A percentile compares a stretch with the other conserved stretches of the same genome.
Evolutionary conservation across 2,113 vertebrate species (phyloP).

Genomic region (Mesoclemmys tuberculata): DNA sequence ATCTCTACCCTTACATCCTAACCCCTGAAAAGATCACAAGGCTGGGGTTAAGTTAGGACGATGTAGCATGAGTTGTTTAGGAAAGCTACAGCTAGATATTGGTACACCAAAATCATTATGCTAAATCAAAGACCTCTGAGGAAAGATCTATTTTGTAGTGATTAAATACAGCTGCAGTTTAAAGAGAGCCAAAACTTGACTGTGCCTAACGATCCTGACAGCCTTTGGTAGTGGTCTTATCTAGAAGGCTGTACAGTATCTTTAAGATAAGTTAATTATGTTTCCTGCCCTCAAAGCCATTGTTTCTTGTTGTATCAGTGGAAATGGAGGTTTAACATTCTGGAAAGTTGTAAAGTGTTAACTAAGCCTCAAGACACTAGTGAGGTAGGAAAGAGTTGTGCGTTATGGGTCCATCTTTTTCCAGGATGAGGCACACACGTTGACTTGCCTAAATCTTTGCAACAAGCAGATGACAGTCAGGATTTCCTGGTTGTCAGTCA

Average conservation of each 20-base stretch:
- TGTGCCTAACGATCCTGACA: not conserved
- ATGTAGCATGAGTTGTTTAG: not conserved
- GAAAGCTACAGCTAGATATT: not conserved
- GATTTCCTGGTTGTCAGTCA: accelerated
- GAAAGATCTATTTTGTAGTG: not conserved
- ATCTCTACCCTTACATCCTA: not conserved
- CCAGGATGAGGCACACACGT: not conserved
- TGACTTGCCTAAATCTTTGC: not conserved
- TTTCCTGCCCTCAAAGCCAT: not conserved
- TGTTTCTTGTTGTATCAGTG: not conserved
- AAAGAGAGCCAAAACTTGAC: not conserved
- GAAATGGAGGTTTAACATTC: not conserved
- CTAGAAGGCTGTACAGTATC: not conserved
- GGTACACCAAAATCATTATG: not conserved
- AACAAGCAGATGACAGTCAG: not conserved
- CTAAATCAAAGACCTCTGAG: not conserved
- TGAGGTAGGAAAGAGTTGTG: not conserved
- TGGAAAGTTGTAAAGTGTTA: not conserved
- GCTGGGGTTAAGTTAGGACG: not conserved
- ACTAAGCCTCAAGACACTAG: not conserved
- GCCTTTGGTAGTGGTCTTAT: not conserved
- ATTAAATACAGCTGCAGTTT: constrained; percentile 1
- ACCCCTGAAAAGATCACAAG: constrained; percentile 1
- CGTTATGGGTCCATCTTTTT: not conserved
- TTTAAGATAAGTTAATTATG: not conserved